phyloP scores from a whole-genome alignment of 2,797 vertebrate genomes.

The Falco rusticolus region DNA sequence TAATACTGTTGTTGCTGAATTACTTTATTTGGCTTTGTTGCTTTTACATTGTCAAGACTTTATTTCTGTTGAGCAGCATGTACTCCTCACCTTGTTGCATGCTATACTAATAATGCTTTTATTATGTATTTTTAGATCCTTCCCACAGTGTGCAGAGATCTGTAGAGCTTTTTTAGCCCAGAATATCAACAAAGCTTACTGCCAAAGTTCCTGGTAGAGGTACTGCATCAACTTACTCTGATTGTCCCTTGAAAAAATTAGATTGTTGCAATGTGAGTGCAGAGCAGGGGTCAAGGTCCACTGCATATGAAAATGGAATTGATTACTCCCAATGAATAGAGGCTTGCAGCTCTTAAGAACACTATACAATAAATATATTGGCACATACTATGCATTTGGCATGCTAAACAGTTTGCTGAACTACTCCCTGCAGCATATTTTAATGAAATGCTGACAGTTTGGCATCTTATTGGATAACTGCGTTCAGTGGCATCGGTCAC shows the following conservation, averaged over 20 bases:
- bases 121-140: conserved; percentile 41
- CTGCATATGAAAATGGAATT: conserved; percentile 55
- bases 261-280: conserved; percentile 26
- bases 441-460: conserved; percentile 67
- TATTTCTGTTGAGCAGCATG: conserved; percentile 5
- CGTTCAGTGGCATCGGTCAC: conserved; percentile 49
- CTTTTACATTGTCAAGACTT: conserved; percentile 6
- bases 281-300: conserved; percentile 52
- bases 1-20: background rate
- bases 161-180: background rate
- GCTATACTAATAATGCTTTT: conserved; percentile 39
- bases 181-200: conserved; percentile 29
- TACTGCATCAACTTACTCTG: background rate
- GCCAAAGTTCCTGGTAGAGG: background rate
- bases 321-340: conserved; percentile 45
- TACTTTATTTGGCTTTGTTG: background rate
- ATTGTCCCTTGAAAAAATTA: background rate
- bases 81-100: background rate
- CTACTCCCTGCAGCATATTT: conserved; percentile 52
- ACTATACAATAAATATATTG: conserved; percentile 50
- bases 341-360: conserved; percentile 45
- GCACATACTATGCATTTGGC: conserved; percentile 22
- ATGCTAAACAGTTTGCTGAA: conserved; percentile 52
- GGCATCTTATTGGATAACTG: conserved; percentile 60
- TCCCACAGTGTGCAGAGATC: background rate